A percentile compares a stretch with the other conserved stretches of the same genome.
These are phyloP conservation scores for Sarcophaga peregrina DNA, from an alignment of 1,140 invertebrate species.

Conservation along the genomic window DNA sequence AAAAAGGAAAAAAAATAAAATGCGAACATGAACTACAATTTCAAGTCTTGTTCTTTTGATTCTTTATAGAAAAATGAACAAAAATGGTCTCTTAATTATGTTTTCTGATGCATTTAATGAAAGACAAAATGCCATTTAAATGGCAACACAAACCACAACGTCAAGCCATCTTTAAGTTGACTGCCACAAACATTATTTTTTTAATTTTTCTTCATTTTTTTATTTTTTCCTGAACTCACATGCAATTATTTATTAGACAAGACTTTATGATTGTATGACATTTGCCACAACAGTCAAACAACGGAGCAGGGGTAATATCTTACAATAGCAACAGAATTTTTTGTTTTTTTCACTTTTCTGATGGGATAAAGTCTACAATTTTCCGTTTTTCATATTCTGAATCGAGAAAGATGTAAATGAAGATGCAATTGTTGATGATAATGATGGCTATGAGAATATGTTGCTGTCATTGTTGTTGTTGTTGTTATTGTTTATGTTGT, in stretches of 20 bases:
- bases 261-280: neutral
- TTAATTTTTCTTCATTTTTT: no score
- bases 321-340: no score
- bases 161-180: no score
- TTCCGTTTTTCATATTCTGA: no score
- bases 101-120: conserved; percentile 34
- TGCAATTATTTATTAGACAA: conserved; percentile 25
- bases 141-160: neutral
- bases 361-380: no score
- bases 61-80: no score
- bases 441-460: neutral
- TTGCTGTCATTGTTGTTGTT: neutral
- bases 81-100: conserved; percentile 21
- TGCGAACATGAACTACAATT: neutral
- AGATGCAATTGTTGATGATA: neutral
- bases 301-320: no score
- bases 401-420: neutral
- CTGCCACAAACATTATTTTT: no score
- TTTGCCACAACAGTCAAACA: neutral
- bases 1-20: neutral
- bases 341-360: no score
- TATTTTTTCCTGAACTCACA: neutral
- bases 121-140: conserved; percentile 33
- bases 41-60: neutral
- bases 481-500: conserved; percentile 10